Percentiles rank a stretch among this genome's conserved stretches.
These are phyloP conservation scores for Clivina fossor DNA, from an alignment of 2,888 invertebrate genomes.

Conservation along the genomic window DNA sequence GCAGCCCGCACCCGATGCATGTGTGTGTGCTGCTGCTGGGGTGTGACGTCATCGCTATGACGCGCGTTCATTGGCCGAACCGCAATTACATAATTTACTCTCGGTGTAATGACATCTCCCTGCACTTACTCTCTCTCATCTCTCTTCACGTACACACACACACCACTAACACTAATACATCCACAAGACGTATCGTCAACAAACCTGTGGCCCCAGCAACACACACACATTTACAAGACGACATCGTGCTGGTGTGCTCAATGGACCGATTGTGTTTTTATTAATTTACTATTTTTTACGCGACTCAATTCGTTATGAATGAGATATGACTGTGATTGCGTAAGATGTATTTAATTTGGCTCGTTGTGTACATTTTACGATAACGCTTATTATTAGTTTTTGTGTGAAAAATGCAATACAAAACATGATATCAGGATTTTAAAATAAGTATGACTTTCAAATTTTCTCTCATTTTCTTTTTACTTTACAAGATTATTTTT, in stretches of 20 bases:
- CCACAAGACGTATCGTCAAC: not conserved
- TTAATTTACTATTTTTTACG: constrained; percentile 34
- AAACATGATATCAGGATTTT: too few species aligned
- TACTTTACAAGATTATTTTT: too few species aligned
- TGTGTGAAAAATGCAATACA: too few species aligned
- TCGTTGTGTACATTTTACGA: too few species aligned
- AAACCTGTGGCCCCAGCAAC: not conserved
- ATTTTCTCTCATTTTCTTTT: too few species aligned
- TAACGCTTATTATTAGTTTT: too few species aligned
- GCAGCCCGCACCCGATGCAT: constrained; percentile 3
- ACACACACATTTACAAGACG: constrained; percentile 3
- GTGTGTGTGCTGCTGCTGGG: constrained; percentile 47
- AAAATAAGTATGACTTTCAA: too few species aligned
- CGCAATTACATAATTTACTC: constrained; percentile 53
- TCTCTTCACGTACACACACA: constrained; percentile 1
- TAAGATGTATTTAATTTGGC: constrained; percentile 7
- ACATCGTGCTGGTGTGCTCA: constrained; percentile 31
- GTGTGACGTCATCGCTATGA: constrained; percentile 44
- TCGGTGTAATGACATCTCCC: constrained; percentile 54
- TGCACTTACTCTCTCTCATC: constrained; percentile 40
- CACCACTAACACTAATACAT: too few species aligned
- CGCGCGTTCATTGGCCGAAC: constrained; percentile 54
- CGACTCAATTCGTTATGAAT: constrained; percentile 27
- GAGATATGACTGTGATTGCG: constrained; percentile 9
- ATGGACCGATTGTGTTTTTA: constrained; percentile 41